Evolutionary conservation across 2,797 vertebrate species (phyloP).

Genomic region (Aplochiton taeniatus): DNA sequence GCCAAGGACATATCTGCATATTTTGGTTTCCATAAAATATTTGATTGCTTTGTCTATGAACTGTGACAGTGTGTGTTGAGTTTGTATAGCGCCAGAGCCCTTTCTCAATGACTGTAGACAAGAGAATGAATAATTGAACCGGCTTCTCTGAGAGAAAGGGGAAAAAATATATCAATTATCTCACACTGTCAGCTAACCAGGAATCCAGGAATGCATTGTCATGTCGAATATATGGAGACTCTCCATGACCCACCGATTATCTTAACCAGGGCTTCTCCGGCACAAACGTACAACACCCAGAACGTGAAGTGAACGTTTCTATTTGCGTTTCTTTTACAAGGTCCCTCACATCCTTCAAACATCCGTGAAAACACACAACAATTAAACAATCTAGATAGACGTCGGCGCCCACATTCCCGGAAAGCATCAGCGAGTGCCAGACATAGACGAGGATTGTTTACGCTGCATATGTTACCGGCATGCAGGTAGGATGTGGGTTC

Average conservation of each 20-base stretch:
- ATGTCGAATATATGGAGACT: constrained; percentile 15
- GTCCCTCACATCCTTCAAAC: no score
- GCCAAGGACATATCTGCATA: constrained; percentile 64
- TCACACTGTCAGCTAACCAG: constrained; percentile 32
- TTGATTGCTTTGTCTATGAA: constrained; percentile 65
- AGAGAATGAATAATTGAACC: constrained; percentile 55
- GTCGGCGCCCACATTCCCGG: not conserved
- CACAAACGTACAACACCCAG: no score
- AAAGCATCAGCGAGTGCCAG: not conserved
- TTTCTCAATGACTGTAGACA: constrained; percentile 28
- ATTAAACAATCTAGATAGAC: not conserved
- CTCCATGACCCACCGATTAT: constrained; percentile 20
- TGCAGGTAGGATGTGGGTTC: not conserved
- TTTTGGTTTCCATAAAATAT: constrained; percentile 66
- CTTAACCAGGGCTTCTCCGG: no score
- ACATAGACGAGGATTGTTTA: constrained; percentile 6
- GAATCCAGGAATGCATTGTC: constrained; percentile 20
- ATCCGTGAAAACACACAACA: no score
- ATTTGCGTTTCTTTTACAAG: no score
- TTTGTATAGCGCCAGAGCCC: constrained; percentile 41
- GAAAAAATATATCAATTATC: constrained; percentile 51
- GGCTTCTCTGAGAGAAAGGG: constrained; percentile 29
- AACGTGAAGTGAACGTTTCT: no score
- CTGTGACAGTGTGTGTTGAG: constrained; percentile 60
- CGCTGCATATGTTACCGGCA: not conserved